phyloP scores from a whole-genome alignment of 1,140 invertebrate genomes.

The Mya arenaria region DNA sequence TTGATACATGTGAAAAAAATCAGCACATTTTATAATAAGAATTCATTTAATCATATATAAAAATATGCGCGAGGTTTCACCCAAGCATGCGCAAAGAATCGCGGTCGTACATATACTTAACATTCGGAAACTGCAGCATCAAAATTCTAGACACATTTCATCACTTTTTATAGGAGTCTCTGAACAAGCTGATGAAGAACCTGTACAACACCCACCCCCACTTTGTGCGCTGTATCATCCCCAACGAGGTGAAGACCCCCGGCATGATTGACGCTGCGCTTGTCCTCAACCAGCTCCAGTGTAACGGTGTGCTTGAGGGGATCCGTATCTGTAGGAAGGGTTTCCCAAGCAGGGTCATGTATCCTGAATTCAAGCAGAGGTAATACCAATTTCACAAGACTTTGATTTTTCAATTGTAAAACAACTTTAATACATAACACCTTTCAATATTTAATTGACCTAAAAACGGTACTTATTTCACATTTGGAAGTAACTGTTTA shows the following conservation, averaged over 20 bases:
- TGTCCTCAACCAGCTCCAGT: conserved; percentile 98
- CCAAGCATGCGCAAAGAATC: background rate
- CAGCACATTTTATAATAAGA: no score
- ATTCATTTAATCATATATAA: background rate
- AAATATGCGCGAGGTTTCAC: background rate
- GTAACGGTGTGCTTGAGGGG: conserved; percentile 99
- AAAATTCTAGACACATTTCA: background rate
- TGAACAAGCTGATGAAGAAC: conserved; percentile 91
- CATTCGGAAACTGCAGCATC: no score
- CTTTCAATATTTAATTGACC: no score
- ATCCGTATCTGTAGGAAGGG: conserved; percentile 99
- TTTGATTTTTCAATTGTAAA: no score
- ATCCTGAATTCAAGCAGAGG: conserved; percentile 99
- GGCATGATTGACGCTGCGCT: conserved; percentile 97
- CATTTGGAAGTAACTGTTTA: no score
- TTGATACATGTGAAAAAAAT: no score
- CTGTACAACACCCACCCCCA: conserved; percentile 97
- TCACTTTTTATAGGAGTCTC: conserved; percentile 62
- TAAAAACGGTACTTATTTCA: no score
- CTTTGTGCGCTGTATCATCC: conserved; percentile 99
- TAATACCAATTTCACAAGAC: no score
- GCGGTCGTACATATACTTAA: background rate
- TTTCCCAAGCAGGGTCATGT: conserved; percentile 99
- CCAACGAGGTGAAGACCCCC: conserved; percentile 97
- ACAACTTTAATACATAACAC: no score